Evolutionary conservation across 2,888 invertebrate genomes (phyloP).

Genomic region (Tholera decimalis): DNA sequence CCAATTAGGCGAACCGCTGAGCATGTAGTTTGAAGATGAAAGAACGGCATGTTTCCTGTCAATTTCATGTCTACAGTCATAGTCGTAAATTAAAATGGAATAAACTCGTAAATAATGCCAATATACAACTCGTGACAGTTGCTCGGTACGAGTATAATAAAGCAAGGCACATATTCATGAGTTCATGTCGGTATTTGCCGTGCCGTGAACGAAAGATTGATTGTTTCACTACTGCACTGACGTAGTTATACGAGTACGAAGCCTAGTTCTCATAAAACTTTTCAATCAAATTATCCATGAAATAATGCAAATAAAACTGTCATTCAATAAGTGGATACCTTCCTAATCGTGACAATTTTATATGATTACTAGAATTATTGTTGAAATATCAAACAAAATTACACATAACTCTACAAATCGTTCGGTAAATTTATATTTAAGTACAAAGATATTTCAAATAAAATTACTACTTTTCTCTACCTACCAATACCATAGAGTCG

Average conservation of each 20-base stretch:
- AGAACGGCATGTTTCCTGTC: constrained; percentile 16
- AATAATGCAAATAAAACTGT: constrained; percentile 51
- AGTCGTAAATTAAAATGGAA: constrained; percentile 37
- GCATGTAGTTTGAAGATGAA: constrained; percentile 24
- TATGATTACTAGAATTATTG: constrained; percentile 43
- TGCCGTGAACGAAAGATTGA: constrained; percentile 47
- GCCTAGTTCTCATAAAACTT: constrained; percentile 37
- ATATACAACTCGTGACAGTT: constrained; percentile 53
- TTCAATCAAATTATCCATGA: constrained; percentile 27
- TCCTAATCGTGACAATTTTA: constrained; percentile 39
- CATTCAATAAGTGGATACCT: constrained; percentile 11
- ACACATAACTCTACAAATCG: constrained; percentile 32
- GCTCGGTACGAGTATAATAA: constrained; percentile 18
- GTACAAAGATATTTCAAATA: neutral
- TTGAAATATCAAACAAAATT: constrained; percentile 48
- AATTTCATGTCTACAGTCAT: constrained; percentile 26
- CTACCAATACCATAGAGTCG: neutral
- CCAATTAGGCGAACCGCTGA: constrained; percentile 41
- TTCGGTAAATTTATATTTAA: constrained; percentile 25
- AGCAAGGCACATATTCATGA: constrained; percentile 51
- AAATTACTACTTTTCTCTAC: neutral
- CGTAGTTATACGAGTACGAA: constrained; percentile 14
- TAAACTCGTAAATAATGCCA: constrained; percentile 42
- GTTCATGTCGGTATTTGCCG: constrained; percentile 49
- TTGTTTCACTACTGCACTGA: constrained; percentile 28